Conservation (phyloP, 1,140 invertebrate species). For the Dolichoris vasculosae region DNA sequence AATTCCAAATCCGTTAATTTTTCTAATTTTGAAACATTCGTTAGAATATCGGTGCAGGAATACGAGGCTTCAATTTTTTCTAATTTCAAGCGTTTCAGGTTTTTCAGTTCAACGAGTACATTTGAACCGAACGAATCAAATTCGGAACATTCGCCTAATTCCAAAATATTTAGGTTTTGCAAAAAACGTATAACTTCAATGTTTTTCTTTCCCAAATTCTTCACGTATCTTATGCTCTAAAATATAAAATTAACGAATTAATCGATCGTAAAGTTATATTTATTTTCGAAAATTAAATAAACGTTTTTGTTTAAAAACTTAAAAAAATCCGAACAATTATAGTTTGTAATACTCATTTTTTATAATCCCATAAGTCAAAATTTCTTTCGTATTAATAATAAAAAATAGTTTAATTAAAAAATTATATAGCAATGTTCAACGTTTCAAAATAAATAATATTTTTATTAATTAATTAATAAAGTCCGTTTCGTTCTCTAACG, state of each 20-base stretch:
- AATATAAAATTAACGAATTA: not conserved
- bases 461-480: no score
- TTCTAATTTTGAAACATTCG: not conserved
- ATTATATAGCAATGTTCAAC: no score
- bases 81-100: constrained; percentile 13
- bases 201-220: not conserved
- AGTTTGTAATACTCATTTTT: no score
- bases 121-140: constrained; percentile 14
- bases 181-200: not conserved
- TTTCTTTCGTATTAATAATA: no score
- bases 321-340: no score
- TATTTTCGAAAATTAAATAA: no score
- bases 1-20: constrained; percentile 21
- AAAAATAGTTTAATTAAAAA: no score
- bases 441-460: no score
- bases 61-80: constrained; percentile 4
- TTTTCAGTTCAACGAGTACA: constrained; percentile 7
- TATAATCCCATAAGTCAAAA: no score
- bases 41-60: not conserved
- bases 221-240: constrained; percentile 17
- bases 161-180: not conserved
- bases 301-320: no score
- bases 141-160: constrained; percentile 26
- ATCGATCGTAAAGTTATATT: not conserved
- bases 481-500: no score